These are phyloP conservation scores for Agrotis exclamationis DNA, from an alignment of 2,888 invertebrate genomes.

Conservation along the genomic window DNA sequence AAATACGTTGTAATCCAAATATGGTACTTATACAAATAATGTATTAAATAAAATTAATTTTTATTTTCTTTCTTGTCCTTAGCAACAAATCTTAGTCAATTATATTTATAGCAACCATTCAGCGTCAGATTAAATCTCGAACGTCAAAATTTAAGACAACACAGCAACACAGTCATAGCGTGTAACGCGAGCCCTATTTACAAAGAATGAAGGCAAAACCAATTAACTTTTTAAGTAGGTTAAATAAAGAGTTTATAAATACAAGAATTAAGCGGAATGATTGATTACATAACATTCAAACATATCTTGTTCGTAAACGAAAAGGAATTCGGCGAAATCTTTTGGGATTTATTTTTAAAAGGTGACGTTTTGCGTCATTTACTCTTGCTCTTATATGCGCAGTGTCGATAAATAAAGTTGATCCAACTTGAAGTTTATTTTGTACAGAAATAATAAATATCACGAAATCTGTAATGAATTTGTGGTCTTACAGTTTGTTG, in stretches of 20 bases:
- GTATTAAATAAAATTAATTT: no score
- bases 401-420: slow-evolving; percentile 48
- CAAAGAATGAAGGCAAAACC: slow-evolving; percentile 9
- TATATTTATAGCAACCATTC: slow-evolving; percentile 19
- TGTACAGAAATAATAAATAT: slow-evolving; percentile 15
- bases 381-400: slow-evolving; percentile 11
- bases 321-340: slow-evolving; percentile 15
- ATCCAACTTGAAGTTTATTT: slow-evolving; percentile 33
- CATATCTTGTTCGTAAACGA: slow-evolving; percentile 10
- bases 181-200: slow-evolving; percentile 20
- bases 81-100: background rate
- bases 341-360: slow-evolving; percentile 20
- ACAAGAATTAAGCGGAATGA: slow-evolving; percentile 23
- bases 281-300: slow-evolving; percentile 27
- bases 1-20: no score
- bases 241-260: slow-evolving; percentile 40
- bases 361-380: slow-evolving; percentile 10
- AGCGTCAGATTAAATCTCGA: background rate
- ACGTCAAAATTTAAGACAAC: slow-evolving; percentile 15
- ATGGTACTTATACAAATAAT: no score
- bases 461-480: slow-evolving; percentile 5
- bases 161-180: background rate
- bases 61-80: slow-evolving; percentile 10
- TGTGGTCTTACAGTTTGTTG: slow-evolving; percentile 2
- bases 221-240: slow-evolving; percentile 37